A percentile compares a stretch with the other conserved stretches of the same genome.
Evolutionary conservation across 2,113 vertebrate genomes (phyloP).

Genomic region (Vidua macroura): DNA sequence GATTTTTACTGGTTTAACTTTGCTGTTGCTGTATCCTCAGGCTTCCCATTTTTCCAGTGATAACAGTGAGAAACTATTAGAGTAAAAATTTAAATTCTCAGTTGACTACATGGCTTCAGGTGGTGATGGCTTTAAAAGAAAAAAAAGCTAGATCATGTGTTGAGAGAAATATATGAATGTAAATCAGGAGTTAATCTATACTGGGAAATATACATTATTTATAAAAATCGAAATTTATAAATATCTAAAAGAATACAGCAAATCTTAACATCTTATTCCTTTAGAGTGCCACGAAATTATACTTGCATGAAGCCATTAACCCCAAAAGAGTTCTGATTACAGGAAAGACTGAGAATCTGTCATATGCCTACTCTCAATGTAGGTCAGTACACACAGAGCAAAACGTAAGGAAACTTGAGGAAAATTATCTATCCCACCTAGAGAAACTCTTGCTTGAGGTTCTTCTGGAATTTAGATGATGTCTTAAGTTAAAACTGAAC

Average conservation of each 20-base stretch:
- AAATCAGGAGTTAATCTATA: background rate
- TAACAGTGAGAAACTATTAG: background rate
- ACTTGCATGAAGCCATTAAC: background rate
- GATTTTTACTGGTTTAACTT: background rate
- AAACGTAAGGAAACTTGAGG: background rate
- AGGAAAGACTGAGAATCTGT: background rate
- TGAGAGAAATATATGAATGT: background rate
- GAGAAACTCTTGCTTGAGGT: background rate
- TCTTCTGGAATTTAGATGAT: background rate
- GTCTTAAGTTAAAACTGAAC: background rate
- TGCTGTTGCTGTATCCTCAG: background rate
- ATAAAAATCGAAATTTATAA: constrained; percentile 13
- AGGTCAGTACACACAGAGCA: background rate
- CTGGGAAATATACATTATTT: background rate
- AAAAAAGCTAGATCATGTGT: background rate
- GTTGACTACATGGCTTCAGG: background rate
- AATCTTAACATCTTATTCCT: background rate
- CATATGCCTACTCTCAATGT: background rate
- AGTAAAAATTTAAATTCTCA: background rate
- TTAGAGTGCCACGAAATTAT: background rate
- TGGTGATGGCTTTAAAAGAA: background rate
- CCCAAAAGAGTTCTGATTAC: background rate
- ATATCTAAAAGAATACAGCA: background rate
- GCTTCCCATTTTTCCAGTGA: background rate
- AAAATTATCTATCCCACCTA: background rate